phyloP scores from a whole-genome alignment of 2,113 vertebrate genomes.

The Asarcornis scutulata region DNA sequence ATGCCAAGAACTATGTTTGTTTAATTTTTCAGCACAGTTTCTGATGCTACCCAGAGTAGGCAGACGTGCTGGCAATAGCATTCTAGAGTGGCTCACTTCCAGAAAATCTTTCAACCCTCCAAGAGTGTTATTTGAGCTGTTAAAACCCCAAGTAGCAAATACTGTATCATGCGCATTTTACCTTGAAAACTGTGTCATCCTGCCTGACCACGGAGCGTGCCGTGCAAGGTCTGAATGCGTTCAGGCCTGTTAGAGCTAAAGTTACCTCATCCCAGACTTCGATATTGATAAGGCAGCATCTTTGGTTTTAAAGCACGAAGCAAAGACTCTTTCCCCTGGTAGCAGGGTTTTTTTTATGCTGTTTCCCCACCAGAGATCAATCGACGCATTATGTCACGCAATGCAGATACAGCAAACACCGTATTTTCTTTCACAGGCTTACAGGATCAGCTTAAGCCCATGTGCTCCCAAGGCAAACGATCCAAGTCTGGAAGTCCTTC shows the following conservation, averaged over 20 bases:
- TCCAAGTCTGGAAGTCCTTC: slow-evolving; percentile 13
- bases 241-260: not conserved
- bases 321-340: not conserved
- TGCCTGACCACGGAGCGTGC: not conserved
- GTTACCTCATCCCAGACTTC: not conserved
- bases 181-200: not conserved
- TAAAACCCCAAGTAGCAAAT: slow-evolving; percentile 36
- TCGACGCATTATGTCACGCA: not conserved
- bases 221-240: not conserved
- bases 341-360: not conserved
- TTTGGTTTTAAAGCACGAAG: not conserved
- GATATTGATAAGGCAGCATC: not conserved
- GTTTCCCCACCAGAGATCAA: slow-evolving; percentile 1
- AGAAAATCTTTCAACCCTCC: slow-evolving; percentile 57
- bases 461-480: not conserved
- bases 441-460: not conserved
- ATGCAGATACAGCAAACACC: not conserved
- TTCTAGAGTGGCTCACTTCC: slow-evolving; percentile 48
- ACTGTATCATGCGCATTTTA: slow-evolving; percentile 3
- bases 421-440: not conserved
- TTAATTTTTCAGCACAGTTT: slow-evolving; percentile 69
- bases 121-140: slow-evolving; percentile 22
- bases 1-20: slow-evolving; percentile 70
- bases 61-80: slow-evolving; percentile 51
- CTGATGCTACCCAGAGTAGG: slow-evolving; percentile 72